These are phyloP conservation scores for Coronaproctus castanopsis DNA, from an alignment of 2,888 invertebrate species.

Conservation along the genomic window DNA sequence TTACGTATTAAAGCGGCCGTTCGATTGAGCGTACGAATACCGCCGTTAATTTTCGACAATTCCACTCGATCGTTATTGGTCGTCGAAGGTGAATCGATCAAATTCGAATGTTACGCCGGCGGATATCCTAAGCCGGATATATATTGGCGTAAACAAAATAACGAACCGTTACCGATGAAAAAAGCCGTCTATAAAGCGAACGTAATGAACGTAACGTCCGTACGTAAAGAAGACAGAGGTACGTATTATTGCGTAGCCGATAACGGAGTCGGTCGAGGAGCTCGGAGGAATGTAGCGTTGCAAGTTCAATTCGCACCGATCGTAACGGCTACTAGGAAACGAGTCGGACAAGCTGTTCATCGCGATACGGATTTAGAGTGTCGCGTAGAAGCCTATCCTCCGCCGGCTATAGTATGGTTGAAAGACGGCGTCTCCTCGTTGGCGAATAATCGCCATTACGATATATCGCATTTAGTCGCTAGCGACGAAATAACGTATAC, in stretches of 20 bases:
- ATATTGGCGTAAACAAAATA: constrained; percentile 80
- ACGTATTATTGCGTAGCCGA: constrained; percentile 85
- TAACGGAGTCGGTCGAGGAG: constrained; percentile 68
- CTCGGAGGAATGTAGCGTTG: constrained; percentile 63
- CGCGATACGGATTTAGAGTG: constrained; percentile 89
- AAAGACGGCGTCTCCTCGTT: constrained; percentile 61
- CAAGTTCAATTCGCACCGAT: constrained; percentile 80
- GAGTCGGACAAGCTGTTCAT: constrained; percentile 68
- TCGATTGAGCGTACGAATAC: constrained; percentile 63
- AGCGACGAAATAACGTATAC: constrained; percentile 81
- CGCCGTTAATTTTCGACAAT: constrained; percentile 81
- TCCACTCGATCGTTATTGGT: constrained; percentile 67
- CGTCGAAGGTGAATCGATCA: constrained; percentile 51
- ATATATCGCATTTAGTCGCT: constrained; percentile 70
- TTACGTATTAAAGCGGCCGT: constrained; percentile 55
- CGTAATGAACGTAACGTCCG: constrained; percentile 48
- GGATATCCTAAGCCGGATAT: constrained; percentile 70
- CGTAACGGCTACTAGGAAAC: constrained; percentile 58
- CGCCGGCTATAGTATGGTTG: constrained; percentile 73
- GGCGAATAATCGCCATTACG: constrained; percentile 74
- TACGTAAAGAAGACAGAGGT: constrained; percentile 72
- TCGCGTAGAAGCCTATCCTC: constrained; percentile 77
- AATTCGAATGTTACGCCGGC: constrained; percentile 70
- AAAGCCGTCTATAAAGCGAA: constrained; percentile 47
- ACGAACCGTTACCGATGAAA: constrained; percentile 76